Conservation (phyloP, 2,888 invertebrate species). For the Amaurobius ferox region DNA sequence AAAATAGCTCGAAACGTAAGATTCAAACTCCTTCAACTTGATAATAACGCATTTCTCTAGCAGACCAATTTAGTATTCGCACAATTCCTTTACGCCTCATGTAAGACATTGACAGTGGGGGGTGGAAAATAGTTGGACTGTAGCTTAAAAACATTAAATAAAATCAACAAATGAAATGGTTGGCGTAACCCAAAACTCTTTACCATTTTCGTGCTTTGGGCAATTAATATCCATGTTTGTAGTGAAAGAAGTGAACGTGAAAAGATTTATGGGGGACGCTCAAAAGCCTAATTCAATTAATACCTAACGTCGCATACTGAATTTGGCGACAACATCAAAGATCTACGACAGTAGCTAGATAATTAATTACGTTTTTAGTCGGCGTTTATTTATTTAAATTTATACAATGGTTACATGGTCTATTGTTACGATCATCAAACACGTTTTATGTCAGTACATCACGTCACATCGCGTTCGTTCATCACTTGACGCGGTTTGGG, state of each 20-base stretch:
- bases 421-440: conserved; percentile 65
- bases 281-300: conserved; percentile 65
- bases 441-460: conserved; percentile 57
- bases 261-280: conserved; percentile 54
- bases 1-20: not conserved
- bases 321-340: conserved; percentile 63
- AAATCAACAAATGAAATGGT: conserved; percentile 14
- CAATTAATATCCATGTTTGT: conserved; percentile 53
- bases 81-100: not conserved
- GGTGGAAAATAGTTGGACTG: conserved; percentile 3
- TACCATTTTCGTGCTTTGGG: conserved; percentile 38
- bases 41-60: not conserved
- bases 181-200: conserved; percentile 17
- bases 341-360: conserved; percentile 49
- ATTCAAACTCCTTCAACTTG: not conserved
- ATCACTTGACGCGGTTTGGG: not conserved
- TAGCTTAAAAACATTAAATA: not conserved
- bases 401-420: conserved; percentile 63
- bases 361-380: conserved; percentile 57
- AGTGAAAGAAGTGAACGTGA: conserved; percentile 54
- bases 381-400: conserved; percentile 67
- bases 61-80: not conserved
- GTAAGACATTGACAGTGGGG: not conserved
- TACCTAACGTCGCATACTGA: conserved; percentile 61
- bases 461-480: conserved; percentile 56